A percentile compares a stretch with the other conserved stretches of the same genome.
Evolutionary conservation across 2,888 invertebrate species (phyloP).

Genomic region (Thymelicus acteon): DNA sequence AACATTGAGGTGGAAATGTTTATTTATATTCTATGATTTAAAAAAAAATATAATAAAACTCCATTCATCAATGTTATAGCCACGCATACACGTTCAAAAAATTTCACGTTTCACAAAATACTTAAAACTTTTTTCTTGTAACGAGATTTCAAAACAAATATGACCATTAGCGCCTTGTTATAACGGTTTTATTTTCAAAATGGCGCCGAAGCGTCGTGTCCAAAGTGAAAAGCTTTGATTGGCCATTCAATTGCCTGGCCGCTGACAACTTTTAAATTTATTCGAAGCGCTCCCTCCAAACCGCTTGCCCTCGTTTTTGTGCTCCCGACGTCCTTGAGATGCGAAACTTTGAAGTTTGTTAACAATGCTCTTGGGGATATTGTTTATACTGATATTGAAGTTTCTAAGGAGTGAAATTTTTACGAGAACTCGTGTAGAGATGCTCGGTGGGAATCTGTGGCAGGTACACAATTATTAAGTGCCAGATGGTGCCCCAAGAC

Average conservation of each 20-base stretch:
- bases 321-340: slow-evolving; percentile 32
- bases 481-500: too few species aligned
- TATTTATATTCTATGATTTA: too few species aligned
- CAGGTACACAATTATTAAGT: too few species aligned
- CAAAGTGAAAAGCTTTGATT: slow-evolving; percentile 44
- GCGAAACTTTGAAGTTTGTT: slow-evolving; percentile 36
- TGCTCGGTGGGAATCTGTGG: too few species aligned
- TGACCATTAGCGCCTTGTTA: slow-evolving; percentile 15
- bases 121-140: neutral
- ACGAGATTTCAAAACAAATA: slow-evolving; percentile 9
- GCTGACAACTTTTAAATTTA: slow-evolving; percentile 49
- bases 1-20: too few species aligned
- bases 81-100: neutral
- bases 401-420: slow-evolving; percentile 25
- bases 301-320: slow-evolving; percentile 45
- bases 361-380: slow-evolving; percentile 33
- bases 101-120: neutral
- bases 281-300: slow-evolving; percentile 44
- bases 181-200: slow-evolving; percentile 25
- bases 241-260: slow-evolving; percentile 47
- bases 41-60: neutral
- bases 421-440: neutral
- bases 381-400: slow-evolving; percentile 31
- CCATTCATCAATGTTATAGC: neutral
- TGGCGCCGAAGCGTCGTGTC: slow-evolving; percentile 9